A percentile compares a stretch with the other conserved stretches of the same genome.
Evolutionary conservation across 2,797 vertebrate genomes (phyloP).

Genomic region (Phrynocephalus forsythii): DNA sequence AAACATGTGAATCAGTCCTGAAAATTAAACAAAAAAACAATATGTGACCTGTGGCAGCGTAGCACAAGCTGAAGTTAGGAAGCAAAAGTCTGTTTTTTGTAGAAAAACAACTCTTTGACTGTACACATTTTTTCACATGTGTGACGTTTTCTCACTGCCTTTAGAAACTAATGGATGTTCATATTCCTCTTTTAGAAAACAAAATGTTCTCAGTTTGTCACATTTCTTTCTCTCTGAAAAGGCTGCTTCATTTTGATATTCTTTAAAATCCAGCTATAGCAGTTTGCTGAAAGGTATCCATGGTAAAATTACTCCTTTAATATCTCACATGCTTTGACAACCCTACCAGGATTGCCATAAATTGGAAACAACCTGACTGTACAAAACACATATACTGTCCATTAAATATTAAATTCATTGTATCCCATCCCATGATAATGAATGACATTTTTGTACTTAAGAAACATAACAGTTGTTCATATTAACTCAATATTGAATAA

Average conservation of each 20-base stretch:
- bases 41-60: neutral
- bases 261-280: neutral
- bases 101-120: neutral
- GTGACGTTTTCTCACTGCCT: neutral
- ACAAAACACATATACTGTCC: too few relatives aligned
- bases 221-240: neutral
- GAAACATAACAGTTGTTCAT: neutral
- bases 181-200: neutral
- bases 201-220: fast-evolving
- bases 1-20: neutral
- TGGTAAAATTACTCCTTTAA: too few relatives aligned
- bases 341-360: too few relatives aligned
- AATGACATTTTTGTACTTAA: neutral
- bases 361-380: too few relatives aligned
- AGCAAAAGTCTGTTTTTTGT: neutral
- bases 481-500: neutral
- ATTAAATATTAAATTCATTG: neutral
- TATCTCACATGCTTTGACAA: too few relatives aligned
- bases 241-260: neutral
- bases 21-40: neutral
- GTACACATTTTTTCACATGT: neutral
- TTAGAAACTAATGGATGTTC: neutral
- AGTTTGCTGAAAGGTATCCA: too few relatives aligned
- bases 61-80: neutral
- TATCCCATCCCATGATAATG: neutral